Conservation (phyloP, 2,113 vertebrate species). For the Acinonyx jubatus region DNA sequence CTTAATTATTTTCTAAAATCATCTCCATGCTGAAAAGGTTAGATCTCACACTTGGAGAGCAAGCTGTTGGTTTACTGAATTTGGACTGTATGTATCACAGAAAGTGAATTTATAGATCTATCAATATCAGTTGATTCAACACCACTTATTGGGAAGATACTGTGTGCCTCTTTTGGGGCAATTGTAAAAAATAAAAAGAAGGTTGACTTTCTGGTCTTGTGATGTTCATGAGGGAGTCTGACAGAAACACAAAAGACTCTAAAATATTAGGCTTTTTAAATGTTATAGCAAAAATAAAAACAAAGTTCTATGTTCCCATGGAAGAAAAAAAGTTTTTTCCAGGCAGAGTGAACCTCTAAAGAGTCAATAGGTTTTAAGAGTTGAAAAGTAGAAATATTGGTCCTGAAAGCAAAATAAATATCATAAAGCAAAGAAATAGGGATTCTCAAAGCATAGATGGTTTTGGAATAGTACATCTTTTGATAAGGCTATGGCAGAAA, state of each 20-base stretch:
- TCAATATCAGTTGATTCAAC: background rate
- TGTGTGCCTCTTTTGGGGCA: background rate
- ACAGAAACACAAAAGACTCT: background rate
- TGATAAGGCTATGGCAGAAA: background rate
- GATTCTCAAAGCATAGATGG: background rate
- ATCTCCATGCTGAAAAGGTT: background rate
- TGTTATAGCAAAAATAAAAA: conserved; percentile 3
- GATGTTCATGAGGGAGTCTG: background rate
- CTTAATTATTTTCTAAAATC: background rate
- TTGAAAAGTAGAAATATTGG: background rate
- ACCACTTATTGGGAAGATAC: background rate
- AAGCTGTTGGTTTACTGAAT: background rate
- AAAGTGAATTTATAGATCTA: background rate
- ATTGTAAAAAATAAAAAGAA: background rate
- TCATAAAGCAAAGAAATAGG: background rate
- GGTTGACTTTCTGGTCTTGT: background rate
- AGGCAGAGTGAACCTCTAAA: background rate
- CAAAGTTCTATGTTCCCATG: background rate
- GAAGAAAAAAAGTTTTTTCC: background rate
- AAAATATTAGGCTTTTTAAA: background rate
- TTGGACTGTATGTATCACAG: background rate
- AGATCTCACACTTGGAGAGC: background rate
- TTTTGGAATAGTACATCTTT: background rate
- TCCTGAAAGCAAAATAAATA: background rate
- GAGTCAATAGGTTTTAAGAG: background rate